Conservation (phyloP, 1,140 invertebrate genomes). For the Pemphigus obesinymphae region DNA sequence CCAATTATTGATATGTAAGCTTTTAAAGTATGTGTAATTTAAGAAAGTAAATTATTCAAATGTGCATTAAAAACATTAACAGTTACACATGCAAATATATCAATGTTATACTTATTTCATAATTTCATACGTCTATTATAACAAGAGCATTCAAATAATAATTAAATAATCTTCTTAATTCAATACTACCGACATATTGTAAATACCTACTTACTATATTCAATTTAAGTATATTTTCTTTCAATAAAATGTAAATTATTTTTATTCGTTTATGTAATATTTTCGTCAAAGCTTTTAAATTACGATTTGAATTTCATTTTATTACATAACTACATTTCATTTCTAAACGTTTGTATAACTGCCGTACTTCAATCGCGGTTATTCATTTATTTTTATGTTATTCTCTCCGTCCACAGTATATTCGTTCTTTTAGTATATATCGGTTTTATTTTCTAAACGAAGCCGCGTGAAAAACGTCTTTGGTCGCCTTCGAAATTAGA, state of each 20-base stretch:
- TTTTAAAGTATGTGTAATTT: no score
- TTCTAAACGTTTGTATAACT: conserved; percentile 2
- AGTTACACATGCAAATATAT: no score
- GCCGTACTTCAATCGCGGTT: neutral
- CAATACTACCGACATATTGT: neutral
- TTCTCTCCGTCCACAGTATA: neutral
- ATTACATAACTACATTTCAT: neutral
- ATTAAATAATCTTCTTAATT: neutral
- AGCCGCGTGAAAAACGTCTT: neutral
- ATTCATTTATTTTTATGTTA: neutral
- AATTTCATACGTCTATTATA: no score
- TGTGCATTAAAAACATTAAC: no score
- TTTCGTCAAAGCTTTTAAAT: neutral
- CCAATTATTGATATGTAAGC: no score
- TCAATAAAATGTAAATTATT: neutral
- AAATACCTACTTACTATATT: neutral
- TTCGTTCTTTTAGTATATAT: neutral
- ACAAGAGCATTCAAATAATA: no score
- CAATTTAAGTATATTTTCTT: neutral
- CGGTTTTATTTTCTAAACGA: neutral
- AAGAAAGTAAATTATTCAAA: no score
- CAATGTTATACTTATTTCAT: no score
- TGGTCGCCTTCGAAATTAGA: conserved; percentile 9
- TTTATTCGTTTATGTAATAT: neutral
- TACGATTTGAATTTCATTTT: neutral